Conservation (phyloP, 2,888 invertebrate species). For the Eupithecia insigniata region DNA sequence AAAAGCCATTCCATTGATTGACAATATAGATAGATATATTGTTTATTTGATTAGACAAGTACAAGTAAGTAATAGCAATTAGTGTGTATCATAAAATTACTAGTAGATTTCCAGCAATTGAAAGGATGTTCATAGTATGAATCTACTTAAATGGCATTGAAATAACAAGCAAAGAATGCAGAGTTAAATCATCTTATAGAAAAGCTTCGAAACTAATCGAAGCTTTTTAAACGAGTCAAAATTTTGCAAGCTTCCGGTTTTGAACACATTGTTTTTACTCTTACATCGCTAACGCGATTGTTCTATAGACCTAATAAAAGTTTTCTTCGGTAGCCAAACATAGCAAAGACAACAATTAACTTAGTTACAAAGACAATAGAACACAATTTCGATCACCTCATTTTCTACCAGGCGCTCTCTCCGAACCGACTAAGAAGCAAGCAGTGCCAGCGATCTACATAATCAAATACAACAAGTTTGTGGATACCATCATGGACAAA, state of each 20-base stretch:
- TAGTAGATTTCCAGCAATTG: neutral
- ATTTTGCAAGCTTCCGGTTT: neutral
- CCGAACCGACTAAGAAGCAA: conserved; percentile 67
- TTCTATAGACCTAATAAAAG: neutral
- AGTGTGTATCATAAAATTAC: neutral
- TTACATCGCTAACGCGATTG: neutral
- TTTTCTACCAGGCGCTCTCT: conserved; percentile 76
- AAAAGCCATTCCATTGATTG: neutral
- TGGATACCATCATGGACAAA: conserved; percentile 91
- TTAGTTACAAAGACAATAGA: conserved; percentile 2
- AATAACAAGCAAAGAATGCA: neutral
- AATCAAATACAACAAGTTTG: conserved; percentile 92
- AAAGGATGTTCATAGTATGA: neutral
- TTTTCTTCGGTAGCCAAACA: neutral
- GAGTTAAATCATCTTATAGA: neutral
- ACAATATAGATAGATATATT: too few species aligned
- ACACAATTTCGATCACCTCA: conserved; percentile 23
- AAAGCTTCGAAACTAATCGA: neutral
- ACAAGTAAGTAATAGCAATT: neutral
- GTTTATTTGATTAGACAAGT: too few species aligned
- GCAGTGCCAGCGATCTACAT: conserved; percentile 88
- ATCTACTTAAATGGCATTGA: neutral
- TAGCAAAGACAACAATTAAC: neutral
- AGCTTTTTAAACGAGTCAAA: neutral
- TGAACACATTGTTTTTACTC: neutral